phyloP scores from a whole-genome alignment of 1,140 invertebrate species.

The Pteromalus puparum region DNA sequence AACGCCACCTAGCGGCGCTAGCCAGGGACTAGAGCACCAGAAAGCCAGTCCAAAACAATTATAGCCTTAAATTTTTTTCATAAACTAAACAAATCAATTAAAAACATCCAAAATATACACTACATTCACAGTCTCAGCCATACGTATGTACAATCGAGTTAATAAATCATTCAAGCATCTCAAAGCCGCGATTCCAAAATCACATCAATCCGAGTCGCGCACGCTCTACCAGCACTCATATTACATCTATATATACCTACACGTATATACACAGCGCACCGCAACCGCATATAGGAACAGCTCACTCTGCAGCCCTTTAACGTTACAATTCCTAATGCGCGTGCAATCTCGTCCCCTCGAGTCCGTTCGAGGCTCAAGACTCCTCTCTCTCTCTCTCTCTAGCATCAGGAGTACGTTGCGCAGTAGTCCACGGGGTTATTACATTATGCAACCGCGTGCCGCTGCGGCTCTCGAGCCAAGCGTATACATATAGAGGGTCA shows the following conservation, averaged over 20 bases:
- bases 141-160: no score
- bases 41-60: no score
- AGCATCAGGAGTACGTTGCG: not conserved
- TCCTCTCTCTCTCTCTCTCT: not conserved
- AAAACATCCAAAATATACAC: no score
- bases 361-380: not conserved
- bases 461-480: not conserved
- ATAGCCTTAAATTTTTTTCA: no score
- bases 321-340: not conserved
- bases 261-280: not conserved
- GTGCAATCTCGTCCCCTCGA: not conserved
- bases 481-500: not conserved
- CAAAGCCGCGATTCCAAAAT: not conserved
- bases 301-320: not conserved
- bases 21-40: no score
- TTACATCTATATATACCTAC: not conserved
- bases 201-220: not conserved
- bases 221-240: no score
- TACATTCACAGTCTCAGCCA: no score
- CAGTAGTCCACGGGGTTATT: not conserved
- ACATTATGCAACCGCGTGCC: conserved; percentile 22
- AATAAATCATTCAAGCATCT: not conserved
- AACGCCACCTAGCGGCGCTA: no score
- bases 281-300: not conserved
- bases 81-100: no score